Conservation (phyloP, 2,888 invertebrate genomes). For the Lycocerus yunnanus region DNA sequence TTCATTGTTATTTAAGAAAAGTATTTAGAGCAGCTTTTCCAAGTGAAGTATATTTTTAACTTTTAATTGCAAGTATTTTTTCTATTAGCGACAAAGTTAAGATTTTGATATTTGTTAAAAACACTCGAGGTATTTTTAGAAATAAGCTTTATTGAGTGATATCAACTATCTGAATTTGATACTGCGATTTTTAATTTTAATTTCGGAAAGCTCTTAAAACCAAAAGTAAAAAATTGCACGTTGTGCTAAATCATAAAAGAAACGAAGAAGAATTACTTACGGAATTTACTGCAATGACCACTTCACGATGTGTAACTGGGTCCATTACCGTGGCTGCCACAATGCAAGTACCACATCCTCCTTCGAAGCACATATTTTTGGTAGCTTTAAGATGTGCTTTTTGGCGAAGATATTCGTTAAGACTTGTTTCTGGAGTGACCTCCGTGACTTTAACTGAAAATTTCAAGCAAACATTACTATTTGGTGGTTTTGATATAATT, state of each 20-base stretch:
- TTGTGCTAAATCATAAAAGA: neutral
- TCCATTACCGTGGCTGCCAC: constrained; percentile 58
- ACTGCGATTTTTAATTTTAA: no score
- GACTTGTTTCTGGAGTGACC: constrained; percentile 59
- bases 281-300: constrained; percentile 66
- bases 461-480: neutral
- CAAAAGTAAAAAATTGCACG: neutral
- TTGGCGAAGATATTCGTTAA: constrained; percentile 68
- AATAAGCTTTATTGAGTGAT: neutral
- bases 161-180: no score
- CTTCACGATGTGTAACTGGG: constrained; percentile 57
- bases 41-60: neutral
- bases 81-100: neutral
- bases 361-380: constrained; percentile 73
- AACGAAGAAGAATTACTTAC: constrained; percentile 52
- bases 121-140: neutral
- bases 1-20: neutral
- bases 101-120: neutral
- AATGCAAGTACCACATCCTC: constrained; percentile 73
- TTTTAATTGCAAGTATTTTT: neutral
- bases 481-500: neutral
- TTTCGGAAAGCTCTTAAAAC: neutral
- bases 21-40: no score
- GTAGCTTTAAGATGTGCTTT: constrained; percentile 67
- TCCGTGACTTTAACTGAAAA: constrained; percentile 31